Base-by-base conservation (phyloP, 2,113 vertebrate genomes). In the Catharus fuscescens region DNA sequence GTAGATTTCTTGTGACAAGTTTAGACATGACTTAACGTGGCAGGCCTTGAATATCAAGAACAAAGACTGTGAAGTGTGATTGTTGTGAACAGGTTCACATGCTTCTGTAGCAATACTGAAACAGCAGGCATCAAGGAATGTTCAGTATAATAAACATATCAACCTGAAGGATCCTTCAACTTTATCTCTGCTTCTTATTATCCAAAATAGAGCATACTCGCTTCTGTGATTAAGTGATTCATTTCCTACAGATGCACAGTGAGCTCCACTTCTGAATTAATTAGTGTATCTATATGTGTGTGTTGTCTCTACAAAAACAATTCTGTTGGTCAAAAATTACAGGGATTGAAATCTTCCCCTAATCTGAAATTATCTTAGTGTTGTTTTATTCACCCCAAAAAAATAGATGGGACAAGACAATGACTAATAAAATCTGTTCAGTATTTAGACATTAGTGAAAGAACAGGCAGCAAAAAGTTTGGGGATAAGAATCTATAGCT, bases 91-190 rank as follows among this genome's bases (percentile, higher is more conserved):
- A 64, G 31, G 53, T 86, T 77, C 83, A 45, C 23, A 17, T 44
- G 69, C 44, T 84, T 91, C 61, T 86, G 48, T 64, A 71, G 61
- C 42, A 56, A 31, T 74, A 86, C 34, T 8, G 5, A 88, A 95
- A 78, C 65, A 91, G 77, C 56, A 88, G 53, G 77, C 60, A 45
- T 70, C 57, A 71, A 84, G 69, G 48, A 95, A 81, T 45, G 44
- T 67, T 92, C 70, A 25, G 17, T 71, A 23, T 78, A 93, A 84
- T 93, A 80, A 93, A 83, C 34, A 24, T 70, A 80, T 83, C 67
- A 70, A 67, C 36, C 73, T 95, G 80, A 93, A 95, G 48, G 48
- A 94, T 93, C 60, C 57, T 86, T 92, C 20, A 24, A 60, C 66
- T 40, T 5, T 84, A 48, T 88, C 64, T 78, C n/a, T 77, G 29